Evolutionary conservation across 2,888 invertebrate species (phyloP), one percentile per base, ranked within the genome.

Genomic region (Perdita meconis): DNA sequence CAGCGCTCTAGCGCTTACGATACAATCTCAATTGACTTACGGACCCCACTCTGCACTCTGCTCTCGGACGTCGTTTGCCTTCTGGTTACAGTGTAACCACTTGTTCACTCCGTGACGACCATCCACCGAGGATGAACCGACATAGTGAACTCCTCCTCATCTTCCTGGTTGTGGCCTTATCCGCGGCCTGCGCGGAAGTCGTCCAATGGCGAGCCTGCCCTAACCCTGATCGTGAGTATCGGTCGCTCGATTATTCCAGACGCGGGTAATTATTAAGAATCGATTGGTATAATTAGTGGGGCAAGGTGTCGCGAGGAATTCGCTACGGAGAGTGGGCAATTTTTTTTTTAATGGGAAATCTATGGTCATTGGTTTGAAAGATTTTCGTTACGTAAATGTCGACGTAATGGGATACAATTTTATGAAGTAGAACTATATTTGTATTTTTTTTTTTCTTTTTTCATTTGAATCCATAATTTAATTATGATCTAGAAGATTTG

Each of bases 1-100:
- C 57, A 73, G 59, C 59, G 78, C 83, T 57, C 68, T 78, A 66
- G 65, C 67, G 16, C 44, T 66, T 47, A 78, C 82, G 74, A 79
- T 61, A 69, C 84, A 85, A 86, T 86, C 86, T 88, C 88, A 89
- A 90, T 90, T 91, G 90, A 91, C 90, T 90, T 90, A 86, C 88
- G n/a, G 89, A 83, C 88, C 88, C 88, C 87, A 81, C 78, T 70
- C 82, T 74, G 10, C 30, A 16, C 69, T 57, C 81, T 72, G 71
- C 50, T 53, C 61, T 60, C 50, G n/a, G 30, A 64, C 44, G 26
- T 85, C 87, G 86, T 88, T 83, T 68, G 78, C 56, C 78, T 82
- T 69, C 59, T 79, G 34, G 64, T 78, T 66, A 65, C 79, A 77
- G 80, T 72, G 64, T 76, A 70, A 78, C 70, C 80, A 83, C 85